Evolutionary conservation across 2,888 invertebrate species (phyloP).

Genomic region (Sabellastarte sp.): DNA sequence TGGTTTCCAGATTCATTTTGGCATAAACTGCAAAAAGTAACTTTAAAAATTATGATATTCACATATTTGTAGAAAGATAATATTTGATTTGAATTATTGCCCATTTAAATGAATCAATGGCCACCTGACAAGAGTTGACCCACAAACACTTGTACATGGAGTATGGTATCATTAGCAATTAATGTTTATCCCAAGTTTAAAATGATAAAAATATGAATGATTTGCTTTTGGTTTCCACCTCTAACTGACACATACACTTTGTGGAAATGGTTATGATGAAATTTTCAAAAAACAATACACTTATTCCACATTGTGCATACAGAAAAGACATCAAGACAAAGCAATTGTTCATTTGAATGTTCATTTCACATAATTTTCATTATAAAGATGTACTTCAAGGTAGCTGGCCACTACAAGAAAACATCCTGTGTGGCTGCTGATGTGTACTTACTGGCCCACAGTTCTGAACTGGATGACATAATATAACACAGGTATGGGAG

Average conservation of each 20-base stretch:
- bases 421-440: neutral
- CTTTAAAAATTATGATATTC: neutral
- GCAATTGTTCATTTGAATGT: neutral
- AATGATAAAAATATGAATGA: no score
- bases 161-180: neutral
- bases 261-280: no score
- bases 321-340: no score
- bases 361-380: neutral
- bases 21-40: neutral
- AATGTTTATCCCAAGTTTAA: no score
- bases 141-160: neutral
- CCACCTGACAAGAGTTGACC: neutral
- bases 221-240: no score
- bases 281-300: no score
- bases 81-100: neutral
- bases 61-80: neutral
- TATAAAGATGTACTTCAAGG: neutral
- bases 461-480: slow-evolving; percentile 45
- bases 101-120: no score
- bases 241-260: no score
- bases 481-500: slow-evolving; percentile 42
- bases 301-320: no score
- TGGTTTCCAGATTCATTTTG: no score
- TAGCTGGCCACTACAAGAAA: neutral
- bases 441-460: slow-evolving; percentile 26